phyloP scores from a whole-genome alignment of 2,797 vertebrate species.

The Thunnus albacares region DNA sequence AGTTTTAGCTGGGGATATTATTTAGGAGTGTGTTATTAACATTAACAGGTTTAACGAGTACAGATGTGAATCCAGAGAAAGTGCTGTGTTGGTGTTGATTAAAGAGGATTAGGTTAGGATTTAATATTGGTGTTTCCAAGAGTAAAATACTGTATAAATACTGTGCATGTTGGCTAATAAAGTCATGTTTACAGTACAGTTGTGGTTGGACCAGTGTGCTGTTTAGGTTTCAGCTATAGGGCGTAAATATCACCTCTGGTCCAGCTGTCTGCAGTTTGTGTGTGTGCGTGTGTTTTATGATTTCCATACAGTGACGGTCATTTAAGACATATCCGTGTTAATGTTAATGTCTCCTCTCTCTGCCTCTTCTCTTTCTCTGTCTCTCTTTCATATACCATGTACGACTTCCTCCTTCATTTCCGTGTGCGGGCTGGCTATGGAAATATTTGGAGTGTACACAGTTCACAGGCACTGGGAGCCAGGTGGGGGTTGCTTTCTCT shows the following conservation, averaged over 20 bases:
- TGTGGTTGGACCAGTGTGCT: conserved; percentile 38
- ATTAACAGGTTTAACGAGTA: neutral
- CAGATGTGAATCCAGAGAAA: neutral
- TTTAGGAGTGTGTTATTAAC: too few species aligned
- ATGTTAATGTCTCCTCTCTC: conserved; percentile 9
- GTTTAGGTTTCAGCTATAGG: conserved; percentile 23
- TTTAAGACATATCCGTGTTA: conserved; percentile 19
- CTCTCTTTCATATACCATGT: conserved; percentile 40
- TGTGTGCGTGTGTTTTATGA: neutral
- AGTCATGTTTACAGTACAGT: conserved; percentile 57
- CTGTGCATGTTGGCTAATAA: conserved; percentile 6
- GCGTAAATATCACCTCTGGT: neutral
- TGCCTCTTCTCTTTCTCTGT: conserved; percentile 13
- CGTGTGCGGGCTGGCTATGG: conserved; percentile 77
- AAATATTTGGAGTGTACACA: conserved; percentile 88
- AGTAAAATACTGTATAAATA: neutral
- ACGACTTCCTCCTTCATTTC: conserved; percentile 82
- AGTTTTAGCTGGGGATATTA: too few species aligned
- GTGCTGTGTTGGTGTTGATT: neutral
- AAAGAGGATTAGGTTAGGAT: too few species aligned
- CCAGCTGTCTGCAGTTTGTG: conserved; percentile 5
- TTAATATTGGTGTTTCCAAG: neutral
- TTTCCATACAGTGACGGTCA: neutral
- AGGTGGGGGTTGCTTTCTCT: conserved; percentile 60
- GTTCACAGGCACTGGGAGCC: conserved; percentile 68